Base-by-base conservation (phyloP, 2,888 invertebrate species). In the Craniophora ligustri region DNA sequence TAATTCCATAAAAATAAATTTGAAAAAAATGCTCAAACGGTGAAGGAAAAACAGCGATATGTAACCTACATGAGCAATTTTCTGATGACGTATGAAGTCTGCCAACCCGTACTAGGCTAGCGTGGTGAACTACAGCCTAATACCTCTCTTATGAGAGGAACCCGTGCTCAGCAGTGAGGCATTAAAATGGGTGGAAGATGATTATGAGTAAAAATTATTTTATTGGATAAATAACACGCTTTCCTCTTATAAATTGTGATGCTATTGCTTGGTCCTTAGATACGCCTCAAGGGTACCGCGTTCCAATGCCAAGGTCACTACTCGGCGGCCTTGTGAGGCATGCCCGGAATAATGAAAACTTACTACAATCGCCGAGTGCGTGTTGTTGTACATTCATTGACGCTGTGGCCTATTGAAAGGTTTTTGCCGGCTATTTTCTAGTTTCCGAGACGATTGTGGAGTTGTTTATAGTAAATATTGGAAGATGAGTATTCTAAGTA, bases 261-360 rank as follows among this genome's bases (percentile, higher is more conserved):
- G 16, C 50, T 8, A 26, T 49, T 34, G 30, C 34, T 56, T 57
- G 56, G 31, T 14, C 35, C 21, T 56, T 51, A 36, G 32, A 34
- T 39, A 35, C 21, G 48, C 47, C 63, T 47, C 73, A 68, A 73
- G 73, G 76, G 57, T 47, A 54, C 47, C 14, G 21, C 34, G 35
- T 11, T 47, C 34, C 71, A 77, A 60, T 73, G 78, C 57, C 77
- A 78, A 76, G 77, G 78, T 42, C 50, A 77, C 71, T 67, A 74
- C 49, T 51, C 8, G 39, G 63, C 54, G 59, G 58, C 73, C 70
- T 74, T 70, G 57, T 44, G 36, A 38, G 51, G 47, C 67, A 67
- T 67, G 76, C 55, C 57, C 50, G 32, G 75, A 63, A 70, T 74
- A 67, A 61, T 62, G 53, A 70, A 72, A 30, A 56, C 35, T 51